phyloP scores from a whole-genome alignment of 1,140 invertebrate genomes.

The Oppia nitens region DNA sequence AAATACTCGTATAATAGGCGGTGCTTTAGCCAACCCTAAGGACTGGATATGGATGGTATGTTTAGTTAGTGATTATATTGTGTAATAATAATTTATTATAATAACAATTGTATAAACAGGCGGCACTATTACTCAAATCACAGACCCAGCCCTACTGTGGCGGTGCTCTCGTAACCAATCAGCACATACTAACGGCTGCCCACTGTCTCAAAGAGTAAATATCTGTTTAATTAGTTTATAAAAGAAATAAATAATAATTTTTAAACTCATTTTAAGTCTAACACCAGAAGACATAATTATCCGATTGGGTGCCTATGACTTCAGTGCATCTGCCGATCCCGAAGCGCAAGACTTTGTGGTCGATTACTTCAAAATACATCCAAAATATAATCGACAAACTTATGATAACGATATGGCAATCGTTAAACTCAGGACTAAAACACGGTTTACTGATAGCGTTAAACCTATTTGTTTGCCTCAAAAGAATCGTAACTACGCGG shows the following conservation, averaged over 20 bases:
- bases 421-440: conserved; percentile 48
- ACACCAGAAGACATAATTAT: conserved; percentile 47
- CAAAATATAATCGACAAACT: conserved; percentile 20
- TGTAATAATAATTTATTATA: not conserved
- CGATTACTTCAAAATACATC: conserved; percentile 14
- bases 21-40: conserved; percentile 21
- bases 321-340: conserved; percentile 13
- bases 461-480: conserved; percentile 67
- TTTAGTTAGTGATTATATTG: not conserved
- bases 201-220: conserved; percentile 37
- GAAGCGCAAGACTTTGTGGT: conserved; percentile 21
- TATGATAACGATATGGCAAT: conserved; percentile 69
- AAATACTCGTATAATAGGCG: conserved; percentile 22
- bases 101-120: conserved; percentile 10
- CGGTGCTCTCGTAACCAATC: conserved; percentile 39
- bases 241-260: not conserved
- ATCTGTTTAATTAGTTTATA: conserved; percentile 17
- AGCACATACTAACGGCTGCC: conserved; percentile 41
- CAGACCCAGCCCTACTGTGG: conserved; percentile 39
- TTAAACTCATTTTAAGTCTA: conserved; percentile 5
- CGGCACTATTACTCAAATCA: conserved; percentile 21
- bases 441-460: conserved; percentile 51
- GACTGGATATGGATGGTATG: conserved; percentile 25
- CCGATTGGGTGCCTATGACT: conserved; percentile 18
- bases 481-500: conserved; percentile 28